phyloP scores from a whole-genome alignment of 2,888 invertebrate genomes.

The Drosophila testacea region DNA sequence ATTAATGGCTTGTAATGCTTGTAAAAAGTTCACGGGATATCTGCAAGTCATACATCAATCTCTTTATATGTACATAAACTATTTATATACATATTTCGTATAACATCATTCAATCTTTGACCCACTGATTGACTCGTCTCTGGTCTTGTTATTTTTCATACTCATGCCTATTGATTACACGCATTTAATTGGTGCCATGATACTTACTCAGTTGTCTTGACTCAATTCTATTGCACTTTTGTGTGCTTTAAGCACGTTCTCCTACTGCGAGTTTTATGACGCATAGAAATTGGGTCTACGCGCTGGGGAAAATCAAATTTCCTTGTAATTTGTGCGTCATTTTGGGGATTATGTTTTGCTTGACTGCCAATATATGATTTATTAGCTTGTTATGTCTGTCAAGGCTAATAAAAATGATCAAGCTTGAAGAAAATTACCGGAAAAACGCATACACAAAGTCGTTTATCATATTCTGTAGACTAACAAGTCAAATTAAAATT shows the following conservation, averaged over 20 bases:
- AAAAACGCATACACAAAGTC: background rate
- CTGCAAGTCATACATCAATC: background rate
- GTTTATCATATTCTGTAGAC: background rate
- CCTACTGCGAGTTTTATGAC: conserved; percentile 34
- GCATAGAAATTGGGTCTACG: conserved; percentile 38
- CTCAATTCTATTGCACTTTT: conserved; percentile 27
- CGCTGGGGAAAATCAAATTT: conserved; percentile 54
- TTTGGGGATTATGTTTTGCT: conserved; percentile 26
- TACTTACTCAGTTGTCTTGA: conserved; percentile 3
- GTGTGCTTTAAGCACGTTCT: conserved; percentile 57
- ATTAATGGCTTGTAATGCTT: background rate
- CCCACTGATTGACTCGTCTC: conserved; percentile 23
- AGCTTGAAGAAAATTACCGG: background rate
- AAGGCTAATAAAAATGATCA: background rate
- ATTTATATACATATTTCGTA: conserved; percentile 9
- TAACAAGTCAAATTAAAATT: too few species aligned
- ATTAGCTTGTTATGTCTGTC: conserved; percentile 16
- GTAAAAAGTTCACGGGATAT: conserved; percentile 5
- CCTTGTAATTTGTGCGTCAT: conserved; percentile 36
- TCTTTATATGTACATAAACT: background rate
- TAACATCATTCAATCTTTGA: conserved; percentile 23
- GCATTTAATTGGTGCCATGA: conserved; percentile 33
- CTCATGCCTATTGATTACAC: conserved; percentile 28
- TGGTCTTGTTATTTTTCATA: conserved; percentile 21
- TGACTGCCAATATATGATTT: conserved; percentile 23